Conservation (phyloP, 2,113 vertebrate species). For the Gopherus flavomarginatus region DNA sequence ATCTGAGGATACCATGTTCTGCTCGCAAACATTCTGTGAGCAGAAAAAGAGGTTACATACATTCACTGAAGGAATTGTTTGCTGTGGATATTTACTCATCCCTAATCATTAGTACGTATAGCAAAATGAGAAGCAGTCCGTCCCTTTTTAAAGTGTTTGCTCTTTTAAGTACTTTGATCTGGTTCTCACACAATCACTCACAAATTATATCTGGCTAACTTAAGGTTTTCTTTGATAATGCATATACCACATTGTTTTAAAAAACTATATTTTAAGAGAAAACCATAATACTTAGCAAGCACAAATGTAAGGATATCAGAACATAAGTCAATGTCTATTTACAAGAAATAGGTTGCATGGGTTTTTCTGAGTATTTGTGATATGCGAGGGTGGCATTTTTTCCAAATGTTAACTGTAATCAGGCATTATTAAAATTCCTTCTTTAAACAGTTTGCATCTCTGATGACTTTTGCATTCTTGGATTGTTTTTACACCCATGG, state of each 20-base stretch:
- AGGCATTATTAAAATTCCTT: background rate
- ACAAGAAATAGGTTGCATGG: background rate
- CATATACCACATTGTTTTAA: background rate
- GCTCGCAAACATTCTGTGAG: background rate
- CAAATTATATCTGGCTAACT: background rate
- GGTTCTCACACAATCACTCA: background rate
- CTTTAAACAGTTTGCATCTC: background rate
- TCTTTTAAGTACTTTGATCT: background rate
- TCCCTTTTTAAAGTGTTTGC: background rate
- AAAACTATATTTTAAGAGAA: background rate
- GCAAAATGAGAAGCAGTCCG: background rate
- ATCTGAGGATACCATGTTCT: background rate
- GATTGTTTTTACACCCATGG: background rate
- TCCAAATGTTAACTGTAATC: background rate
- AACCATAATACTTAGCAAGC: background rate
- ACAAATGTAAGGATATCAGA: background rate
- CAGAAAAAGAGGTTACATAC: fast-evolving
- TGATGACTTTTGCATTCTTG: background rate
- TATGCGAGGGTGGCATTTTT: background rate
- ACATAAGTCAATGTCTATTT: background rate
- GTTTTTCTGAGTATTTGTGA: slow-evolving; percentile 6
- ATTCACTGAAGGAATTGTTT: background rate
- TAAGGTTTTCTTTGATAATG: background rate
- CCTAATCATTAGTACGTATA: background rate
- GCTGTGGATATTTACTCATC: background rate